Conservation (phyloP, 2,888 invertebrate genomes). For the Nephrotoma appendiculata region DNA sequence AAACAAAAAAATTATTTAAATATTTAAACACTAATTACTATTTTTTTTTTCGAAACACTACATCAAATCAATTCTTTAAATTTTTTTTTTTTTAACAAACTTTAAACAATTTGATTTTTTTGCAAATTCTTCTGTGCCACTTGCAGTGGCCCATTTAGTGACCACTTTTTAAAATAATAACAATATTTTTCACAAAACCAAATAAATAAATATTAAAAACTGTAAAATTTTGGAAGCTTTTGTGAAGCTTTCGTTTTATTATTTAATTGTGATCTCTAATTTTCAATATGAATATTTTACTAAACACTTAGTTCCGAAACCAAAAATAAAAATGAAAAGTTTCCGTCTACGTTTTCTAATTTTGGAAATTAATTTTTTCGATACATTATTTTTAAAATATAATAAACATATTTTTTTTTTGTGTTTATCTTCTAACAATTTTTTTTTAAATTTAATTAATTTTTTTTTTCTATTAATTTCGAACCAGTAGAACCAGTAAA, state of each 20-base stretch:
- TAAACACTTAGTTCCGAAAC: neutral
- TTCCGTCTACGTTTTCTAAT: neutral
- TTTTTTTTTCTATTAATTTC: neutral
- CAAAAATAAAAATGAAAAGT: neutral
- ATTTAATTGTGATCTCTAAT: neutral
- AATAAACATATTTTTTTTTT: neutral
- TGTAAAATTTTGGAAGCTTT: neutral
- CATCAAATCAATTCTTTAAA: neutral
- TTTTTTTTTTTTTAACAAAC: neutral
- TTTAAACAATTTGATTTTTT: neutral
- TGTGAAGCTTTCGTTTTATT: neutral
- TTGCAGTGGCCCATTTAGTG: constrained; percentile 19
- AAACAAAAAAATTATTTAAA: neutral
- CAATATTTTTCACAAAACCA: neutral
- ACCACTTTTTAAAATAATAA: neutral
- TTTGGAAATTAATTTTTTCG: neutral
- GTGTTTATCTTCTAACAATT: neutral
- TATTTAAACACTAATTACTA: neutral
- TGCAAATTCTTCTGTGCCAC: constrained; percentile 15
- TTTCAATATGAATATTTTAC: neutral
- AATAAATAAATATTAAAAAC: neutral
- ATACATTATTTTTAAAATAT: neutral
- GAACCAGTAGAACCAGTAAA: neutral
- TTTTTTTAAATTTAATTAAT: neutral
- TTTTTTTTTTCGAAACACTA: neutral